These are phyloP conservation scores for Castor canadensis DNA, from an alignment of 2,113 vertebrate species.

Conservation along the genomic window DNA sequence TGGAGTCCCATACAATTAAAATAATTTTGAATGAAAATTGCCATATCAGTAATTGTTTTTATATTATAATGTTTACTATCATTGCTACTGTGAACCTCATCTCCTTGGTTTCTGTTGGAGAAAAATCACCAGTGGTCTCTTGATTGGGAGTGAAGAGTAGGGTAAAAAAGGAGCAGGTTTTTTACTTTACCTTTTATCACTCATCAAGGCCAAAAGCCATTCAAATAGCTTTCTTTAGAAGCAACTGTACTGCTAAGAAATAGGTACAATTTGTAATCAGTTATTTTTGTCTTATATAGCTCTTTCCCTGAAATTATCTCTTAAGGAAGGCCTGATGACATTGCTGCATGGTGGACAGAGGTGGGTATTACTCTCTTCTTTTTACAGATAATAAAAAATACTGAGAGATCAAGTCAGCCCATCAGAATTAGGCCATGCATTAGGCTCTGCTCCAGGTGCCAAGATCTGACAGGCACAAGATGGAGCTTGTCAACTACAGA, in stretches of 20 bases:
- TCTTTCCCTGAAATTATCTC: not conserved
- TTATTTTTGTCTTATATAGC: not conserved
- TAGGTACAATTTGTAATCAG: not conserved
- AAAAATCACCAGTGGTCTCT: not conserved
- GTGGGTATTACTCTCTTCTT: not conserved
- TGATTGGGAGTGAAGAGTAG: not conserved
- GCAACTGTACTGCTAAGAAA: not conserved
- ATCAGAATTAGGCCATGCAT: not conserved
- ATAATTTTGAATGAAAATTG: slow-evolving; percentile 79
- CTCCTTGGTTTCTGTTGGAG: slow-evolving; percentile 19
- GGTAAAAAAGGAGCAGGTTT: not conserved
- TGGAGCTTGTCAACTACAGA: not conserved
- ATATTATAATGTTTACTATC: slow-evolving; percentile 53
- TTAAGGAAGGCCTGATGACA: not conserved
- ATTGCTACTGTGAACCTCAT: slow-evolving; percentile 53
- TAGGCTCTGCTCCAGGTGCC: not conserved
- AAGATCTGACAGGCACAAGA: not conserved
- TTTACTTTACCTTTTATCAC: not conserved
- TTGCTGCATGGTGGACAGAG: not conserved
- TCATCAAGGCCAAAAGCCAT: not conserved
- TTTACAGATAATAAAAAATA: not conserved
- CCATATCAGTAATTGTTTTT: slow-evolving; percentile 74
- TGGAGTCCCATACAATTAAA: slow-evolving; percentile 79
- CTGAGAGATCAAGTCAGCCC: not conserved
- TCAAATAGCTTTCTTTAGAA: not conserved